Percentiles rank a stretch among this genome's conserved stretches.
These are phyloP conservation scores for Cardiocondyla obscurior DNA, from an alignment of 1,140 invertebrate genomes.

Conservation along the genomic window DNA sequence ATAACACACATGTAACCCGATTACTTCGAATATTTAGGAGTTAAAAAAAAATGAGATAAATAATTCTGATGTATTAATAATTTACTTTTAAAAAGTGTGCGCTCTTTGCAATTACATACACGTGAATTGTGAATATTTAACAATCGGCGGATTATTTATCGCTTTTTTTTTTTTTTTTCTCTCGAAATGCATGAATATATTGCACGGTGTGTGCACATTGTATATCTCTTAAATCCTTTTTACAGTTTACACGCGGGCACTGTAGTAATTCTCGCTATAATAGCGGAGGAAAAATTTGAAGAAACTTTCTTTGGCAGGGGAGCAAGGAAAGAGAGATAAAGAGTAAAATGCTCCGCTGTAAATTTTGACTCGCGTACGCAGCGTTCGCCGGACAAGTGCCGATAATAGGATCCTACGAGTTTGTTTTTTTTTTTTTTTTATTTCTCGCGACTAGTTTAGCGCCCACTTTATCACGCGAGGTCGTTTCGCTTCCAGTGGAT, in stretches of 20 bases:
- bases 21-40: neutral
- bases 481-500: conserved; percentile 70
- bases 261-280: conserved; percentile 20
- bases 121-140: too few relatives aligned
- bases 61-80: neutral
- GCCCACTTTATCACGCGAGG: conserved; percentile 64
- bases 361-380: conserved; percentile 49
- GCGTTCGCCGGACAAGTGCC: conserved; percentile 59
- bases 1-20: neutral
- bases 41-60: neutral
- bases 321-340: neutral
- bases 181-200: too few relatives aligned
- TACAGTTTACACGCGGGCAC: neutral
- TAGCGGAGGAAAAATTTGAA: neutral
- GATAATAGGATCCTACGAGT: conserved; percentile 63
- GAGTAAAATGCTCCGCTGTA: conserved; percentile 15
- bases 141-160: too few relatives aligned
- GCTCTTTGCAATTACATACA: too few relatives aligned
- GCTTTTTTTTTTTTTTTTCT: too few relatives aligned
- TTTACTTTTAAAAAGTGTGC: too few relatives aligned
- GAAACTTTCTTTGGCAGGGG: conserved; percentile 2
- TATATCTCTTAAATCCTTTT: neutral
- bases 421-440: conserved; percentile 48
- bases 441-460: conserved; percentile 53
- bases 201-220: too few relatives aligned